Base-by-base conservation (phyloP, 2,888 invertebrate genomes). In the Lissocephala sabroskyi region DNA sequence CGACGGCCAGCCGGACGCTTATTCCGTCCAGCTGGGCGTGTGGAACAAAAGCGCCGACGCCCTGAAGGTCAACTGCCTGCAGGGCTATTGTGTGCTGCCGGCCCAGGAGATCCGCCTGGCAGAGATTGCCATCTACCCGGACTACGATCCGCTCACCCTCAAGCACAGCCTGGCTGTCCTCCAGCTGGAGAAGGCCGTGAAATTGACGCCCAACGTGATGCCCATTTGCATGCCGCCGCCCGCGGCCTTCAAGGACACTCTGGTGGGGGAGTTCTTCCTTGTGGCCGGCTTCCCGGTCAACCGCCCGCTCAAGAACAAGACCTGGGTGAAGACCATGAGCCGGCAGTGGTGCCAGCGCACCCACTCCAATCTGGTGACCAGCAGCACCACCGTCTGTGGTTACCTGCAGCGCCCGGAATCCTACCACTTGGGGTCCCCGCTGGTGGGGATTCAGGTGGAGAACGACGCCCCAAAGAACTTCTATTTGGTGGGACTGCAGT, bases 161-260 rank as follows among this genome's bases (percentile, higher is more conserved):
- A 67, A 57, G 42, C 49, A 68, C 33, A 49, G 45, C 17, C 40
- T 68, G 35, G 68, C 68, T 1, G 65, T 68, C 45, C 52, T 68
- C 3, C 59, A 51, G 2, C 48, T 68, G 28, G 28, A 55, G 33
- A 41, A 45, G 5, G 54, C 57, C 17, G 71, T 52, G 17, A 42
- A 59, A 17, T 11, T 63, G 7, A 56, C 65, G 3, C 40, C 65
- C 0, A 67, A 48, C 17, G 67, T 68, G 2, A 49, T 63, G 63
- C 68, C 71, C 9, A 45, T 64, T 3, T 70, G 68, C 5, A 65
- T 70, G 68, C 68, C 68, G 3, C 68, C 68, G 0, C 29, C 41
- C 0, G 29, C 42, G 9, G n/a, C 56, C 18, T 10, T 16, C 10
- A 54, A 57, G 23, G 49, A 57, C 17, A 56, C 67, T 1, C 14